Evolutionary conservation across 2,888 invertebrate species (phyloP).

Genomic region (Clitarchus hookeri): DNA sequence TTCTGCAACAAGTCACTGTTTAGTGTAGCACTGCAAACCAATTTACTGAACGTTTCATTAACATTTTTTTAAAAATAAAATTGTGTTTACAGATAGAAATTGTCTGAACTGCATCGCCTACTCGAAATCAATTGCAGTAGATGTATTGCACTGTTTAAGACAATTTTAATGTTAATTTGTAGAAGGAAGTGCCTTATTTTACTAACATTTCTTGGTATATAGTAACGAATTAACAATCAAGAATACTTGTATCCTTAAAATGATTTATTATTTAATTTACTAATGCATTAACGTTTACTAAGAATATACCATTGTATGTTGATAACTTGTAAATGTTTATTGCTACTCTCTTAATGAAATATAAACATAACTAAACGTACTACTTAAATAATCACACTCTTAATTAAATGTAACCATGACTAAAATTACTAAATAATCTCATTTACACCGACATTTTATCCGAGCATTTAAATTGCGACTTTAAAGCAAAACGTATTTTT

Average conservation of each 20-base stretch:
- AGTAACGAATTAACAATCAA: neutral
- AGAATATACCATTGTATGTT: neutral
- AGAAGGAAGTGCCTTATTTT: neutral
- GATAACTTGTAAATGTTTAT: neutral
- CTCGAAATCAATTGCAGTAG: neutral
- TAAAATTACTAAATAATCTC: neutral
- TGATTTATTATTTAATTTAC: neutral
- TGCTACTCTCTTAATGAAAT: neutral
- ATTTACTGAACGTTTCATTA: too few relatives aligned
- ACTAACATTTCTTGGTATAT: neutral
- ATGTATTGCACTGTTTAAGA: neutral
- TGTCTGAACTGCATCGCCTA: neutral
- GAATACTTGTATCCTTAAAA: neutral
- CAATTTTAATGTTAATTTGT: neutral
- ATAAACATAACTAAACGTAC: too few relatives aligned
- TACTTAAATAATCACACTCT: too few relatives aligned
- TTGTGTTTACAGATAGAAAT: neutral
- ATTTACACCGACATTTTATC: neutral
- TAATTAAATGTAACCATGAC: too few relatives aligned
- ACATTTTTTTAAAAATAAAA: too few relatives aligned
- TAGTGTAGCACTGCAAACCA: too few relatives aligned
- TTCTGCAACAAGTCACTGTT: too few relatives aligned
- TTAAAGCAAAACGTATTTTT: neutral
- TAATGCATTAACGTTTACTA: neutral
- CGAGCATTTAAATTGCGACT: neutral